Percentiles rank a stretch among this genome's conserved stretches.
Conservation (phyloP, 2,797 vertebrate genomes). For the Sebastes itinus region DNA sequence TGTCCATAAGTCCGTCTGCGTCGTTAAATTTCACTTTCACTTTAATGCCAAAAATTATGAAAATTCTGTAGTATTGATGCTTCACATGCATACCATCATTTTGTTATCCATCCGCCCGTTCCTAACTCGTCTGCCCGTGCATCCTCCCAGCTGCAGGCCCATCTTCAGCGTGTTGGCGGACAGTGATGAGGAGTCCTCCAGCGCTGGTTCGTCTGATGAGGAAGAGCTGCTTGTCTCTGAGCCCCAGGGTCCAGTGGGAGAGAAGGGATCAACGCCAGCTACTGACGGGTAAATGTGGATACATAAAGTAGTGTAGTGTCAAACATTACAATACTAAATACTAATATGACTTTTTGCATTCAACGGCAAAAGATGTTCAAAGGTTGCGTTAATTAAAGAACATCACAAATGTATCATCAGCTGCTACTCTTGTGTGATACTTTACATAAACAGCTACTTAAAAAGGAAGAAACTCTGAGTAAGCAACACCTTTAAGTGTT, state of each 20-base stretch:
- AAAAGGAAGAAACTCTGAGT: neutral
- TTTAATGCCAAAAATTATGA: neutral
- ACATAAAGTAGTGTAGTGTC: neutral
- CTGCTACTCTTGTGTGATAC: neutral
- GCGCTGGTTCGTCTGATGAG: slow-evolving; percentile 89
- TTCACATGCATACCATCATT: neutral
- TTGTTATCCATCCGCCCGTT: neutral
- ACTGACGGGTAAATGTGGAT: slow-evolving; percentile 81
- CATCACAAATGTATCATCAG: neutral
- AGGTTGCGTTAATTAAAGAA: neutral
- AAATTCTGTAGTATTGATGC: neutral
- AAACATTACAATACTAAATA: neutral
- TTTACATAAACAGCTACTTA: neutral
- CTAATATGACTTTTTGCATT: neutral
- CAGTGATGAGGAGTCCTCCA: slow-evolving; percentile 92
- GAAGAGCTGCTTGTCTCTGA: slow-evolving; percentile 83
- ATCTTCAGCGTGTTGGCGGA: slow-evolving; percentile 85
- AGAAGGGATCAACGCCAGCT: slow-evolving; percentile 67
- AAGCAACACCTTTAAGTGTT: neutral
- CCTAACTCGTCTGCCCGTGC: neutral
- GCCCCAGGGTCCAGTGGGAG: slow-evolving; percentile 69
- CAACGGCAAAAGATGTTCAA: neutral
- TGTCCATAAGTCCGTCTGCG: neutral
- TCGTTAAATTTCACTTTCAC: neutral
- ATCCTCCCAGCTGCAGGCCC: slow-evolving; percentile 61